These are phyloP conservation scores for Steatornis caripensis DNA, from an alignment of 2,113 vertebrate species.

Conservation along the genomic window DNA sequence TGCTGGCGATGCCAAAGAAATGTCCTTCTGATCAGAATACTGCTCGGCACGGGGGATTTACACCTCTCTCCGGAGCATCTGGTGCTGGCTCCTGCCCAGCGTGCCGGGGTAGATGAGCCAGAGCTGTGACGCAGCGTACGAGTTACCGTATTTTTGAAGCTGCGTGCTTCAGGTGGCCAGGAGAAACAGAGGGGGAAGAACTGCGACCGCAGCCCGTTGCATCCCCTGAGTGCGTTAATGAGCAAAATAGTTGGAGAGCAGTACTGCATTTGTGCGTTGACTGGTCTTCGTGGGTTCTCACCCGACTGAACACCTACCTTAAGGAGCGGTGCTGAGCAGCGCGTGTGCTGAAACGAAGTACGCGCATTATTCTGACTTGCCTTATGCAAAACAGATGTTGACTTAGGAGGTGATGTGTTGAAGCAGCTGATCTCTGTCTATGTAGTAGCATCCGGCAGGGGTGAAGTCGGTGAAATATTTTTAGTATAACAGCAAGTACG, in stretches of 20 bases:
- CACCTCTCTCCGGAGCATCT: neutral
- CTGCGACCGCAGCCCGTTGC: rapidly evolving
- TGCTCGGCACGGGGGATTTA: neutral
- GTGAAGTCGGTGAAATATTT: neutral
- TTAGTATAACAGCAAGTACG: neutral
- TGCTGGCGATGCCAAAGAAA: neutral
- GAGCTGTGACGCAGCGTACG: neutral
- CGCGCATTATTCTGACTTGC: neutral
- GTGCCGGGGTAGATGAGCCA: neutral
- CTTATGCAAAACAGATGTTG: neutral
- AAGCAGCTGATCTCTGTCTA: neutral
- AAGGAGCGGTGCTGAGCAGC: neutral
- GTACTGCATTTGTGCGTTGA: neutral
- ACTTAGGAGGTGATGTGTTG: neutral
- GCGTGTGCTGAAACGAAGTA: neutral
- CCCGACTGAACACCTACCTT: neutral
- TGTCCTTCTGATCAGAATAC: neutral
- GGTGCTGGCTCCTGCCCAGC: neutral
- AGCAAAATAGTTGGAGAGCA: neutral
- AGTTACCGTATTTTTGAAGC: neutral
- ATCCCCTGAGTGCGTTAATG: neutral
- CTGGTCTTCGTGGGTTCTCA: neutral
- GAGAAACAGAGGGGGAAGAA: neutral
- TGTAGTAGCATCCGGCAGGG: neutral
- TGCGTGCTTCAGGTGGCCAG: neutral